Conservation (phyloP, 1,140 invertebrate genomes). For the Drosophila pandora region DNA sequence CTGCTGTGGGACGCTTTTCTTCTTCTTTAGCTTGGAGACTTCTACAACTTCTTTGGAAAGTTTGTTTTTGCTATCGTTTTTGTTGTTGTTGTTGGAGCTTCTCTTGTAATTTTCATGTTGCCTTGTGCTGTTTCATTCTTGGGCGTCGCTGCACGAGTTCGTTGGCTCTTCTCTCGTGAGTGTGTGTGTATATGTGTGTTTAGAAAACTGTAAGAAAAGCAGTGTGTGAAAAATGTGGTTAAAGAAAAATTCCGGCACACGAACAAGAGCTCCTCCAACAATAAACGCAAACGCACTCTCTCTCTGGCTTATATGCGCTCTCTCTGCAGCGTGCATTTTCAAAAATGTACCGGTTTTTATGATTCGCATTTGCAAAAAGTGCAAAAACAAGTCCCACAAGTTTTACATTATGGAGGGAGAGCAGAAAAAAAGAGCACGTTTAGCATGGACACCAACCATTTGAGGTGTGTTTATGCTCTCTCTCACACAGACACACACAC, state of each 20-base stretch:
- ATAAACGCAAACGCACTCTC: conserved; percentile 6
- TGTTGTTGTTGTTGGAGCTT: conserved; percentile 54
- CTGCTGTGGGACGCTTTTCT: conserved; percentile 27
- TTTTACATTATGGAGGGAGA: conserved; percentile 39
- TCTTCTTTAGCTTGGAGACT: conserved; percentile 40
- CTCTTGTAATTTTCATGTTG: conserved; percentile 76
- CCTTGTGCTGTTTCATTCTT: conserved; percentile 76
- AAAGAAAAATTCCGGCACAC: conserved; percentile 54
- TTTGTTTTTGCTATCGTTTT: conserved; percentile 46
- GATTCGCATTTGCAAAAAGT: conserved; percentile 63
- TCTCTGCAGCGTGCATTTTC: conserved; percentile 33
- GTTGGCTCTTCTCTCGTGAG: conserved; percentile 57
- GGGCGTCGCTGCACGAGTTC: conserved; percentile 77
- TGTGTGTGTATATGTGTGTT: conserved; percentile 57
- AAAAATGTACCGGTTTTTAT: conserved; percentile 77
- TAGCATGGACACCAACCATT: conserved; percentile 65
- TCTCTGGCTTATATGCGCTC: conserved; percentile 14
- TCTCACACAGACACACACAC: conserved; percentile 28
- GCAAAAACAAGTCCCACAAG: conserved; percentile 78
- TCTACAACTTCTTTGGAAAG: conserved; percentile 55
- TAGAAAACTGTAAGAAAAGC: conserved; percentile 80
- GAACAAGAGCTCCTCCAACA: conserved; percentile 23
- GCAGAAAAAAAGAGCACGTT: conserved; percentile 40
- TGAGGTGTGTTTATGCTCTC: conserved; percentile 66
- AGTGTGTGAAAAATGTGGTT: conserved; percentile 78